Evolutionary conservation across 2,888 invertebrate species (phyloP).

Genomic region (Philhelius pedissequus): DNA sequence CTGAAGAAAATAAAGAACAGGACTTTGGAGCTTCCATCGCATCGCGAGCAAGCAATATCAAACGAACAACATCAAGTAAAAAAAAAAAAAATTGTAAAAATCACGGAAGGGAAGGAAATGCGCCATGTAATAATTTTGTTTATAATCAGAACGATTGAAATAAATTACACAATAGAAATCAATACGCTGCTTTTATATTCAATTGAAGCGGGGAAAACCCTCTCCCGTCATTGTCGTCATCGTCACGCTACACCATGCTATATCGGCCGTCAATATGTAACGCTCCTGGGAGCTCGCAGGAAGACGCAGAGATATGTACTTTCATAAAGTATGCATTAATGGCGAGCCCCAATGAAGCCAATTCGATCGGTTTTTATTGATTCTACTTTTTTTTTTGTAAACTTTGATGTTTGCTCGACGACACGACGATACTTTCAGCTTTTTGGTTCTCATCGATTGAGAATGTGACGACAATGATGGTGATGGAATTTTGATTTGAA

Average conservation of each 20-base stretch:
- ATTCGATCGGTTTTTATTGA: conserved; percentile 9
- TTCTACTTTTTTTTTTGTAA: not conserved
- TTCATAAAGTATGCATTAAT: conserved; percentile 46
- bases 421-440: not conserved
- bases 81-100: not conserved
- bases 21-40: not conserved
- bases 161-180: conserved; percentile 54
- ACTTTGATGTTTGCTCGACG: not conserved
- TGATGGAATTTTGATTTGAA: conserved; percentile 57
- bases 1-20: conserved; percentile 31
- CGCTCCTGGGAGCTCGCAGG: not conserved
- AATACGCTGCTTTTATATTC: conserved; percentile 36
- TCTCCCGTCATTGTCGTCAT: not conserved
- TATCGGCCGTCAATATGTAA: not conserved
- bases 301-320: conserved; percentile 3
- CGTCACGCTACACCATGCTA: not conserved
- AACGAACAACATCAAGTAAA: not conserved
- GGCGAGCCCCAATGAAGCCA: conserved; percentile 33
- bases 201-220: conserved; percentile 9
- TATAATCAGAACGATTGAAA: conserved; percentile 64
- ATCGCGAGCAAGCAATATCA: not conserved
- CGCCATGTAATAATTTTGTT: conserved; percentile 56
- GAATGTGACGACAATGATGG: not conserved
- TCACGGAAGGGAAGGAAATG: not conserved
- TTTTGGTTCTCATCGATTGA: conserved; percentile 22